Base-by-base conservation (phyloP, 2,888 invertebrate genomes). In the Drosophila buzzatii region DNA sequence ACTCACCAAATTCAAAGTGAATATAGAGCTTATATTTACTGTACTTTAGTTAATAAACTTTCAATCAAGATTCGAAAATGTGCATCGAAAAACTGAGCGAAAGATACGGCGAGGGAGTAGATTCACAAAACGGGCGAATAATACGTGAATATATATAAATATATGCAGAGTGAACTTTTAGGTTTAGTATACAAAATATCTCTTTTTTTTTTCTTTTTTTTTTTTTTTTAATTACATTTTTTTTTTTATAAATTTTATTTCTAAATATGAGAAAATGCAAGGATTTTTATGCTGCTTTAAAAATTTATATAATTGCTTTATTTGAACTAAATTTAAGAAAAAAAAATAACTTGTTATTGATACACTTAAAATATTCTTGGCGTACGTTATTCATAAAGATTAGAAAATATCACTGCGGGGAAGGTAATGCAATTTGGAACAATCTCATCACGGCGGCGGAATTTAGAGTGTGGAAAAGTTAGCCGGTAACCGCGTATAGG, bases 1-100 rank as follows among this genome's bases (percentile, higher is more conserved):
- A 90, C 82, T 90, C 87, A 90, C 90, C 87, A 87, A 87, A 87
- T 89, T 90, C 73, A 78, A 74, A 73, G 82, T 82, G 73, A 69
- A 79, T 76, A 39, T 51, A 72, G 58, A 74, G 59, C 79, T 78
- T 79, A 80, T 73, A 79, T 73, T 89, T 83, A 90, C 81, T 81
- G 79, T 90, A 80, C 70, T 77, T 72, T 70, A 67, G 47, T 75
- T 64, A 56, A 65, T 59, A 45, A 65, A 72, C 65, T 84, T 83
- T 89, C 89, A 89, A 86, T 75, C 81, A 81, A 84, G 71, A 72
- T 77, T 87, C 82, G 73, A 78, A 75, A 75, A 81, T 74, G 55
- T 82, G 65, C 81, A 71, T 87, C 85, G 73, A 89, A 79, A 88
- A 78, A 85, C 87, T 77, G 84, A 89, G 87, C 81, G 81, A 89